phyloP scores from a whole-genome alignment of 30 jellyfish, hydroid and myxozoan genomes.

The Turritopsis rubra region DNA sequence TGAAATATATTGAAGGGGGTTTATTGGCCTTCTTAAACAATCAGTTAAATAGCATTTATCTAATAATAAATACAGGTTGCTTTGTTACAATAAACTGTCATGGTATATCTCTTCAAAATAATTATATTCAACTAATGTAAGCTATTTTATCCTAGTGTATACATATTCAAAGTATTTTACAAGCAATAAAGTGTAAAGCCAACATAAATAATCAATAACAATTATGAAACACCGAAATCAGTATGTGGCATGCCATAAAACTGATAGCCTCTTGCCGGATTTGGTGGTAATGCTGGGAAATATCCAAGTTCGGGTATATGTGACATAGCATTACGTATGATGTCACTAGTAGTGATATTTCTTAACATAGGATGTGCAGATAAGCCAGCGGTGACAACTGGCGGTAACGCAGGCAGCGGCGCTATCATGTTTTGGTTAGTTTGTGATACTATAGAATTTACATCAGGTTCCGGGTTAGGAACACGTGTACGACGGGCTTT shows the following conservation, averaged over 20 bases:
- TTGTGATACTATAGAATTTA: not conserved
- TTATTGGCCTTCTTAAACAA: no score
- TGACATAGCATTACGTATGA: constrained; percentile 26
- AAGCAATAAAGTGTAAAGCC: not conserved
- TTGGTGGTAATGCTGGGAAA: constrained; percentile 7
- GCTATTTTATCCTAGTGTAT: not conserved
- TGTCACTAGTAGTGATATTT: constrained; percentile 25
- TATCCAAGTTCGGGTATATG: constrained; percentile 34
- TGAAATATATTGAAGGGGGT: no score
- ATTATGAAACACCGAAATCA: constrained; percentile 13
- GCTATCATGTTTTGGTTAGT: not conserved
- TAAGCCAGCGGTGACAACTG: not conserved
- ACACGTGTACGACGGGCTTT: constrained; percentile 14
- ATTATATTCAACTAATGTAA: no score
- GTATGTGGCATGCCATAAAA: constrained; percentile 27
- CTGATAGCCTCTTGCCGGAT: constrained; percentile 30
- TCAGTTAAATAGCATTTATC: no score
- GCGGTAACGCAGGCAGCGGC: not conserved
- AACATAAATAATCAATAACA: not conserved
- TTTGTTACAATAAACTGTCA: no score
- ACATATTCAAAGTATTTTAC: not conserved
- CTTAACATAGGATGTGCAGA: constrained; percentile 15
- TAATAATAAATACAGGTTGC: no score
- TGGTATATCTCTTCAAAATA: no score
- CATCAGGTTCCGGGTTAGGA: not conserved